Evolutionary conservation across 2,888 invertebrate genomes (phyloP).

Genomic region (Drosophila tripunctata): DNA sequence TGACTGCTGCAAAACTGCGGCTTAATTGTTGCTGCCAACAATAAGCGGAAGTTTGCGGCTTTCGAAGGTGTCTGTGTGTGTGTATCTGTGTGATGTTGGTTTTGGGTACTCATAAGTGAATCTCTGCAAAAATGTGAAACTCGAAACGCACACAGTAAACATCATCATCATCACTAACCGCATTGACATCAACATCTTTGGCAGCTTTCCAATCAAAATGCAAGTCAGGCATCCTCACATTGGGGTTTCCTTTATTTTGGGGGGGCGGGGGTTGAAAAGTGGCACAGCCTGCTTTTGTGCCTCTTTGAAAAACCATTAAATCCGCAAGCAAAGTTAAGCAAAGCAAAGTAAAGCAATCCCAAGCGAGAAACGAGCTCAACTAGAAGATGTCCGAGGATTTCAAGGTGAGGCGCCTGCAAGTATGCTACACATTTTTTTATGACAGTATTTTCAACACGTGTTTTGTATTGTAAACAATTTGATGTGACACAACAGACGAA

Average conservation of each 20-base stretch:
- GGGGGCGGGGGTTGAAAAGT: not conserved
- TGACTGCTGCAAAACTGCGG: slow-evolving; percentile 60
- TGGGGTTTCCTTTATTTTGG: slow-evolving; percentile 1
- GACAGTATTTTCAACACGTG: slow-evolving; percentile 66
- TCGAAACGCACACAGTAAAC: slow-evolving; percentile 29
- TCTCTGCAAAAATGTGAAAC: slow-evolving; percentile 47
- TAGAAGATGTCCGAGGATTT: slow-evolving; percentile 23
- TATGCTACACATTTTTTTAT: slow-evolving; percentile 42
- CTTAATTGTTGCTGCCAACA: slow-evolving; percentile 70
- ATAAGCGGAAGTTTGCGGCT: slow-evolving; percentile 65
- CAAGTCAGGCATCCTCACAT: slow-evolving; percentile 56
- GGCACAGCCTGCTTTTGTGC: slow-evolving; percentile 32
- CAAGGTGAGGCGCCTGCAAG: slow-evolving; percentile 47
- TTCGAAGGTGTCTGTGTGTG: not conserved
- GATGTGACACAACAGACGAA: slow-evolving; percentile 39
- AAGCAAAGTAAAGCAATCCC: not conserved
- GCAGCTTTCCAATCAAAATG: slow-evolving; percentile 46
- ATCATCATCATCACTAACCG: slow-evolving; percentile 19
- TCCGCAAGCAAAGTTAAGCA: slow-evolving; percentile 11
- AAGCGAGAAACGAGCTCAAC: not conserved
- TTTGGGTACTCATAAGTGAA: slow-evolving; percentile 37
- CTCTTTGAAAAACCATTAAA: slow-evolving; percentile 64
- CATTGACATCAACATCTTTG: slow-evolving; percentile 30
- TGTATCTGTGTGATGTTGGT: slow-evolving; percentile 7
- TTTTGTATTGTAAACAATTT: slow-evolving; percentile 73